phyloP scores from a whole-genome alignment of 2,888 invertebrate species.

The Pimpla rufipes region DNA sequence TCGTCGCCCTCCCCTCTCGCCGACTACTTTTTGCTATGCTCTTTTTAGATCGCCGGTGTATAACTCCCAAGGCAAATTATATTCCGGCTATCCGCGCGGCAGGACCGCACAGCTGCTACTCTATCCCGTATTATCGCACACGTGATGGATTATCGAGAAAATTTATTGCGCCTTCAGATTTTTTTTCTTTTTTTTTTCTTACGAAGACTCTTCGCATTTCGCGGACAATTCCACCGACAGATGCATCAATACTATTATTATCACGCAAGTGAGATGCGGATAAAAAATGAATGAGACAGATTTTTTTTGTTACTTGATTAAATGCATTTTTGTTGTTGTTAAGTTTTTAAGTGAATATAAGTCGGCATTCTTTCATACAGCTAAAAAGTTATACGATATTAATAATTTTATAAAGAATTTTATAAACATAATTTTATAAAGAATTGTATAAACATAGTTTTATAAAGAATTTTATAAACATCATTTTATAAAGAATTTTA shows the following conservation, averaged over 20 bases:
- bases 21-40: slow-evolving; percentile 34
- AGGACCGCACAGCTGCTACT: slow-evolving; percentile 48
- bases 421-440: no score
- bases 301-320: no score
- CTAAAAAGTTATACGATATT: no score
- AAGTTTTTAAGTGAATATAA: no score
- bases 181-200: slow-evolving; percentile 13
- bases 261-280: no score
- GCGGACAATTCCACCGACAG: not conserved
- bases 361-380: no score
- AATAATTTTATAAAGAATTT: no score
- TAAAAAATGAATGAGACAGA: no score
- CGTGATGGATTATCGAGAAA: slow-evolving; percentile 53
- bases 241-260: not conserved
- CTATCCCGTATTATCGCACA: slow-evolving; percentile 48
- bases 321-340: no score
- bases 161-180: slow-evolving; percentile 5
- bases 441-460: no score
- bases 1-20: slow-evolving; percentile 14
- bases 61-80: slow-evolving; percentile 42
- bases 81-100: slow-evolving; percentile 47
- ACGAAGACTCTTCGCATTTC: not conserved
- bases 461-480: no score
- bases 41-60: slow-evolving; percentile 46
- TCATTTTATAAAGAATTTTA: no score